Base-by-base conservation (phyloP, 1,140 invertebrate species). In the Drosophila ficusphila region DNA sequence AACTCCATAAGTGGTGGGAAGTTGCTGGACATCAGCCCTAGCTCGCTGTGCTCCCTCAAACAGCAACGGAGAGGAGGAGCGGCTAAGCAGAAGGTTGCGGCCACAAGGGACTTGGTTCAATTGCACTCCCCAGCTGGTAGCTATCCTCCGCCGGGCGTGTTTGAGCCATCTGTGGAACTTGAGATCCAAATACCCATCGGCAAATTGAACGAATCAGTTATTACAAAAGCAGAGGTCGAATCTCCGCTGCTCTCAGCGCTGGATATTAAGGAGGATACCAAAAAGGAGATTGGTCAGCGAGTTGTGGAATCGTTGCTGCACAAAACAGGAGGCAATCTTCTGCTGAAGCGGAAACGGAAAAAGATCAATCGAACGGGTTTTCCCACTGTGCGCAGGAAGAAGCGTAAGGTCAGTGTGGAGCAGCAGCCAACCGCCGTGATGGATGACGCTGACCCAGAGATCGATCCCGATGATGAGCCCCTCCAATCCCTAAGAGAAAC, bases 291-390 rank as follows among this genome's bases (percentile, higher is more conserved):
- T 27, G 75, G 89, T 1, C 77, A 71, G 11, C 69, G 89, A 7
- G 89, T 91, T n/a, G 86, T 91, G 11, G 90, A 91, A 47, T 70
- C 67, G 6, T 46, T 91, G 51, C 91, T 89, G 18, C 79, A 62
- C 41, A 90, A 90, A 53, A 79, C 89, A 6, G 79, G 89, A 0
- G 74, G 77, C 9, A 90, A 91, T 62, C 77, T 93, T 2, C 94
- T 95, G 75, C 94, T 95, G 68, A 95, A 95, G 90, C 92, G 94
- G 6, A 93, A 95, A 57, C 93, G 96, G 48, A 94, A 96, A 46
- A 95, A 96, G 91, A 95, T 96, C 9, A 98, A 97, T 90, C 93
- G 96, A 72, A 97, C 97, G 8, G 97, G 96, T 5, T 97, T 97
- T 91, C 97, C 97, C 0, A 96, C 94, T 12, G 92, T 96, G 12